Evolutionary conservation across 2,113 vertebrate genomes (phyloP), one percentile per base, ranked within the genome.

Genomic region (Lepidothrix coronata): DNA sequence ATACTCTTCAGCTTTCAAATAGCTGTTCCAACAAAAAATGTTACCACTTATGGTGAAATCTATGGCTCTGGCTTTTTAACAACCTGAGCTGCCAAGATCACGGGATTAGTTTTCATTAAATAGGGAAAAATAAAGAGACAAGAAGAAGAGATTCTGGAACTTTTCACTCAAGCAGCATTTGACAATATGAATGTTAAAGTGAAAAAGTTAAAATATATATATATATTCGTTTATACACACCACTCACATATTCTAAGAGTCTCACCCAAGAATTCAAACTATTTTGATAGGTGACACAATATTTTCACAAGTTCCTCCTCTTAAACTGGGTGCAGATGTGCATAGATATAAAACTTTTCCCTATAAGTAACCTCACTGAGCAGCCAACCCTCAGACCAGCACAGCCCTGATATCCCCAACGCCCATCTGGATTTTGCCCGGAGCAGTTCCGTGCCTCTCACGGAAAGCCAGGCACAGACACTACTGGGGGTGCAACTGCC

Each of bases 301-400:
- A 48, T 68, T 86, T 66, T 61, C 44, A 54, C 44, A 80, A 77
- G 58, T 70, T 86, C 76, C 70, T 89, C 73, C 83, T 81, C 82
- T 63, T 12, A 44, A 14, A 20, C 78, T 65, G 54, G 51, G 24
- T 22, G 20, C 33, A 52, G 54, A 51, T 65, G 35, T 16, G 48
- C 37, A 11, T 8, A 35, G 43, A 46, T 30, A 49, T 28, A 74
- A 58, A 66, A 28, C 27, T 43, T 74, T 41, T 23, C 51, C 52
- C 27, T 46, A 0, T 1, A 37, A 0, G 2, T 48, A 61, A 79
- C 31, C 35, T 43, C 72, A 19, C 13, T 0, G 0, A 81, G 61
- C 44, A 77, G 73, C 39, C 91, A 78, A 71, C 51, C 72, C 63
- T 88, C 68, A 77, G 65, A 92, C 54, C 54, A 49, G 71, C 61